phyloP scores from a whole-genome alignment of 2,888 invertebrate genomes.

The Cerceris ruficornis region DNA sequence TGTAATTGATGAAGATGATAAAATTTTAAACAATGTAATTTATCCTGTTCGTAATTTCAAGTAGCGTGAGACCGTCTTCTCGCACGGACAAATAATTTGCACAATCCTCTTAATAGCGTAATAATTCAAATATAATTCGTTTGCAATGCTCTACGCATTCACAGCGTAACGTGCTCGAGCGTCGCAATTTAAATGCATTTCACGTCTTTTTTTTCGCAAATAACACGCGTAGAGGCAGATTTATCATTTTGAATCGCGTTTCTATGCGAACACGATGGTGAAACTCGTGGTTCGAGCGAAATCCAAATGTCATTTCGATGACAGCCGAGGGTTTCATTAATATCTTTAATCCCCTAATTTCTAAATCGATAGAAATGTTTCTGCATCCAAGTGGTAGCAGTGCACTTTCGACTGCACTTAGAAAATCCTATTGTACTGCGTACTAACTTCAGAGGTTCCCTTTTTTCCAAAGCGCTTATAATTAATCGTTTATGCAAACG shows the following conservation, averaged over 20 bases:
- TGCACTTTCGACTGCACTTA: background rate
- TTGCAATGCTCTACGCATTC: background rate
- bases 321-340: background rate
- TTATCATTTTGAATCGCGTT: slow-evolving; percentile 6
- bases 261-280: background rate
- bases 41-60: no score
- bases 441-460: no score
- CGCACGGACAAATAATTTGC: background rate
- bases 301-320: slow-evolving; percentile 1
- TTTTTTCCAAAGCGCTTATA: no score
- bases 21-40: no score
- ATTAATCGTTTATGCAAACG: no score
- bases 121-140: background rate
- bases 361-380: background rate
- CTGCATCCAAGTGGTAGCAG: background rate
- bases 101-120: background rate
- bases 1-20: no score
- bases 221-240: background rate
- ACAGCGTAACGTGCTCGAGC: background rate
- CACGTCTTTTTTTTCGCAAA: background rate
- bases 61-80: background rate
- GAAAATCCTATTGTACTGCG: background rate
- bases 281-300: background rate
- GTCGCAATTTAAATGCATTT: background rate
- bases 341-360: background rate